phyloP scores from a whole-genome alignment of 2,797 vertebrate genomes.

The Amniataba percoides region DNA sequence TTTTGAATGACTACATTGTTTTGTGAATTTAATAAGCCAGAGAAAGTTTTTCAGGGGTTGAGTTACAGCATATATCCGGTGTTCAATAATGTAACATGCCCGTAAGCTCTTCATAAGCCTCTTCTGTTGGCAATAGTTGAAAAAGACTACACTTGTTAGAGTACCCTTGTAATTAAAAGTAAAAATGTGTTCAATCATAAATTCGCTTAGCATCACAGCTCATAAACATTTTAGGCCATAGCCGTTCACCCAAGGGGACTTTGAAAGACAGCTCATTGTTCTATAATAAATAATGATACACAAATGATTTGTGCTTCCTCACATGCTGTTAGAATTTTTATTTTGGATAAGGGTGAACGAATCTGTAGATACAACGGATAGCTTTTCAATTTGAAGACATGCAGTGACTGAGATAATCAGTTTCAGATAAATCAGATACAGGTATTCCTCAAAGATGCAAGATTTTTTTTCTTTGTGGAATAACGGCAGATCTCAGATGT shows the following conservation, averaged over 20 bases:
- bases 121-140: not conserved
- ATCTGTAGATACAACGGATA: not conserved
- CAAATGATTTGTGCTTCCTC: too few relatives aligned
- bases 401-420: not conserved
- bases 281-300: not conserved
- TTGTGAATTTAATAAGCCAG: not conserved
- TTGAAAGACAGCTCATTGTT: not conserved
- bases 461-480: not conserved
- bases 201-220: not conserved
- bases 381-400: slow-evolving; percentile 8
- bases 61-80: not conserved
- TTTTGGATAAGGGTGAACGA: too few relatives aligned
- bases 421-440: too few relatives aligned
- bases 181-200: not conserved
- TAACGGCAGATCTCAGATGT: not conserved
- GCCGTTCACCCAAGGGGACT: not conserved
- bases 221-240: not conserved
- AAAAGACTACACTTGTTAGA: not conserved
- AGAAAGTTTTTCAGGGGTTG: not conserved
- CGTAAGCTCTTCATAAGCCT: not conserved
- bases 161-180: not conserved
- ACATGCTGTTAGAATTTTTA: too few relatives aligned
- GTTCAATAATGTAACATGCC: not conserved
- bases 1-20: not conserved
- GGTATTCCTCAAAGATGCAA: too few relatives aligned